Base-by-base conservation (phyloP, 2,797 vertebrate species). In the Bradypodion ventrale region DNA sequence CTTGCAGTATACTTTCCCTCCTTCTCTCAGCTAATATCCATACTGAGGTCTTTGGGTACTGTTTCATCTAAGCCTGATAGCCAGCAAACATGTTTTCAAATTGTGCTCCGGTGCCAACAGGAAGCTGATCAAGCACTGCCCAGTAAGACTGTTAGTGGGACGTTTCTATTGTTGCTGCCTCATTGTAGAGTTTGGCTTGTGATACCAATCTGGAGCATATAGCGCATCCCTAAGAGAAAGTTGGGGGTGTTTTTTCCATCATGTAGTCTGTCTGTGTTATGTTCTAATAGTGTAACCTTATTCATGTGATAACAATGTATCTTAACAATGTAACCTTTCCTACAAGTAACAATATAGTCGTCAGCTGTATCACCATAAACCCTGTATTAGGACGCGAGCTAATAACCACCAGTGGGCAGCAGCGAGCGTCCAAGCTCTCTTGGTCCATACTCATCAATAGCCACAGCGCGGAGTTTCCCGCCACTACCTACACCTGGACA, bases 1-100 rank as follows among this genome's bases (percentile, higher is more conserved):
- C 15, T 2, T 15, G 5, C 13, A 21, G 19, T 56, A 56, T 56
- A 56, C 16, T 56, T 19, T 56, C 16, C 19, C 21, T 83, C 32
- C 32, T 46, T 32, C 23, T 5, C 6, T 19, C n/a, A n/a, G n/a
- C n/a, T n/a, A n/a, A n/a, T n/a, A n/a, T 25, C 56, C 35, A 46
- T 4, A 74, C 56, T 29, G 65, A 42, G 78, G 12, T 35, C 42
- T 56, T 62, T 4, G 32, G 29, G 25, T 86, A 66, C 59, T n/a
- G 63, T 83, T 87, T 90, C 83, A 83, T 77, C 60, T 82, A 42
- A 78, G 63, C 63, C 80, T 49, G 56, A 69, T 0, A 16, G 83
- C 7, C 9, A 27, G 52, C 80, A 87, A 66, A 69, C 49, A 84
- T 60, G 4, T 80, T 90, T 89, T 82, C 56, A 87, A 78, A 74